Evolutionary conservation across 2,797 vertebrate genomes (phyloP).

Genomic region (Smutsia gigantea): DNA sequence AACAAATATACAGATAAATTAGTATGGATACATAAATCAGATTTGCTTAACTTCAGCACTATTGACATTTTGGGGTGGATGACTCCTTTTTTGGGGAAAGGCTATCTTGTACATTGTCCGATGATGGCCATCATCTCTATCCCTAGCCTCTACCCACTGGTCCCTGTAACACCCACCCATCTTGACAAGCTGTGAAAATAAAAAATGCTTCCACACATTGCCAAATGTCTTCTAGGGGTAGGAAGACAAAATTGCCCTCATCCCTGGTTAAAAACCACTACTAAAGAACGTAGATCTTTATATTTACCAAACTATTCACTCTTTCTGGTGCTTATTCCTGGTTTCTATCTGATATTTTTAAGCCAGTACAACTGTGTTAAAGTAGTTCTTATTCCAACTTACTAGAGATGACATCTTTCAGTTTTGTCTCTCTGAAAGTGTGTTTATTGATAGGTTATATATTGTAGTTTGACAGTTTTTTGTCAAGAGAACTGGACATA

Average conservation of each 20-base stretch:
- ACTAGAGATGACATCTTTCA: background rate
- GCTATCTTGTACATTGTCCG: accelerated
- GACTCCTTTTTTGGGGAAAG: background rate
- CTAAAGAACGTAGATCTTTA: background rate
- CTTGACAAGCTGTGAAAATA: background rate
- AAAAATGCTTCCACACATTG: background rate
- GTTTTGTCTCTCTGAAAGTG: background rate
- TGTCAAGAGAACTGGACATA: background rate
- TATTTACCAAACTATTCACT: background rate
- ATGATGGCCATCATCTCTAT: accelerated
- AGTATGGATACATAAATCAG: background rate
- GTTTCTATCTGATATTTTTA: background rate
- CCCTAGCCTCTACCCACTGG: accelerated
- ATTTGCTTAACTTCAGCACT: background rate
- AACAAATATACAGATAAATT: too few relatives aligned
- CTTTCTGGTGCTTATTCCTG: background rate
- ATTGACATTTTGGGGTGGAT: background rate
- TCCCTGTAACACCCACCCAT: accelerated
- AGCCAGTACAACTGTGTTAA: background rate
- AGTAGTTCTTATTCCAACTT: background rate
- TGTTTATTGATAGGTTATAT: background rate
- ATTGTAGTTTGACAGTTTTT: background rate
- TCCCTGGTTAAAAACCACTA: background rate
- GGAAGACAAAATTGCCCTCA: background rate
- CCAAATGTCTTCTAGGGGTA: background rate